These are phyloP conservation scores for Nysson spinosus DNA, from an alignment of 2,888 invertebrate genomes.

Conservation along the genomic window DNA sequence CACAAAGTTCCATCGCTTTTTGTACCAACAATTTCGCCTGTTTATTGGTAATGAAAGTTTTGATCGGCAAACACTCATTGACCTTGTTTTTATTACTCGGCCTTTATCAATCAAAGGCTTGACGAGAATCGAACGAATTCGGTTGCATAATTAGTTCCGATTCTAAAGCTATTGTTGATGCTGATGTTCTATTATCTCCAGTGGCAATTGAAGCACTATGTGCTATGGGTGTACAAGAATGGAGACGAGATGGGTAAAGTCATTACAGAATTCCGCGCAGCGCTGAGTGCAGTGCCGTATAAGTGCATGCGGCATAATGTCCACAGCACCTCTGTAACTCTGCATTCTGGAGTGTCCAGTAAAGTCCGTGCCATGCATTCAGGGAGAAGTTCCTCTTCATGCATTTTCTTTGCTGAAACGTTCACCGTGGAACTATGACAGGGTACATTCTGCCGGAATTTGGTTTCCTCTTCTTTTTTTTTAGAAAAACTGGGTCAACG, in stretches of 20 bases:
- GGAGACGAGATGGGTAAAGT: constrained; percentile 59
- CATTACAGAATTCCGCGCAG: constrained; percentile 61
- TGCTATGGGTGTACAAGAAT: constrained; percentile 47
- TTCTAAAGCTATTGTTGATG: constrained; percentile 11
- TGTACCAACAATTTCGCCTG: too few species aligned
- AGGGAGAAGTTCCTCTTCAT: constrained; percentile 26
- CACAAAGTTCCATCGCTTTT: too few species aligned
- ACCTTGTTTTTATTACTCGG: too few species aligned
- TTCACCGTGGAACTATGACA: constrained; percentile 19
- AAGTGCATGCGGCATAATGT: constrained; percentile 51
- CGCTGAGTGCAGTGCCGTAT: constrained; percentile 32
- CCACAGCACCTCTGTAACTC: constrained; percentile 44
- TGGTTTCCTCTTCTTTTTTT: constrained; percentile 5
- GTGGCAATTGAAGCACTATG: constrained; percentile 36
- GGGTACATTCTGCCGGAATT: constrained; percentile 22
- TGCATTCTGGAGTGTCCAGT: constrained; percentile 57
- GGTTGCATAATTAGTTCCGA: too few species aligned
- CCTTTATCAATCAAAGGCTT: too few species aligned
- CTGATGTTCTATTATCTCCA: constrained; percentile 23
- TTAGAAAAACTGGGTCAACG: neutral
- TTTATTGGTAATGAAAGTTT: too few species aligned
- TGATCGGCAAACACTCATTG: neutral
- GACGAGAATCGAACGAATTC: too few species aligned
- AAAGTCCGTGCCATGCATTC: constrained; percentile 46
- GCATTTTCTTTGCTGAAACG: constrained; percentile 14